phyloP scores from a whole-genome alignment of 2,888 invertebrate genomes.

The Thalpophila matura region DNA sequence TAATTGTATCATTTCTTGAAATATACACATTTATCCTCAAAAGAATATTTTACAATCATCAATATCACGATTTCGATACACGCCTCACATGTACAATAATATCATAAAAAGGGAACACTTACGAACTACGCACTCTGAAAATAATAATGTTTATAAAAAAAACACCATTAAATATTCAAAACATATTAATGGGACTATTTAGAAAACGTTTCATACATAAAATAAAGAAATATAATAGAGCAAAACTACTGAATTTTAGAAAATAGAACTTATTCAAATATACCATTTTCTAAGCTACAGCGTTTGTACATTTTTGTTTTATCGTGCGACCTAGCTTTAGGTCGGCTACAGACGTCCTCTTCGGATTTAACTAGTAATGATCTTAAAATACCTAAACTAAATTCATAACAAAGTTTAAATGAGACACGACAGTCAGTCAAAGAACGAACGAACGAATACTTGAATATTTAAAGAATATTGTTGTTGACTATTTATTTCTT shows the following conservation, averaged over 20 bases:
- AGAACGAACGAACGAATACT: conserved; percentile 41
- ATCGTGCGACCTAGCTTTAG: conserved; percentile 34
- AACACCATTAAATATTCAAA: conserved; percentile 20
- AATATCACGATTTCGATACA: conserved; percentile 15
- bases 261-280: conserved; percentile 37
- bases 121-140: neutral
- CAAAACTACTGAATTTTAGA: conserved; percentile 50
- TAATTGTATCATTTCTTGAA: conserved; percentile 2
- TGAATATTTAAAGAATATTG: conserved; percentile 46
- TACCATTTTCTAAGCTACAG: conserved; percentile 58
- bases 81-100: neutral
- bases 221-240: conserved; percentile 7
- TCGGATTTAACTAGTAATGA: conserved; percentile 48
- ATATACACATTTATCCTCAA: conserved; percentile 10
- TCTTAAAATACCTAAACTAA: conserved; percentile 44
- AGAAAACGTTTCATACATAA: neutral
- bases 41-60: conserved; percentile 33
- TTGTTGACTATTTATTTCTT: conserved; percentile 43
- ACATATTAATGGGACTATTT: conserved; percentile 6
- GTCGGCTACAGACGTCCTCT: conserved; percentile 59
- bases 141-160: neutral
- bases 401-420: conserved; percentile 43
- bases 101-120: neutral
- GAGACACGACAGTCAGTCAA: conserved; percentile 57
- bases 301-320: conserved; percentile 57